Evolutionary conservation across 2,797 vertebrate species (phyloP), one percentile per base, ranked within the genome.

Genomic region (Champsocephalus gunnari): DNA sequence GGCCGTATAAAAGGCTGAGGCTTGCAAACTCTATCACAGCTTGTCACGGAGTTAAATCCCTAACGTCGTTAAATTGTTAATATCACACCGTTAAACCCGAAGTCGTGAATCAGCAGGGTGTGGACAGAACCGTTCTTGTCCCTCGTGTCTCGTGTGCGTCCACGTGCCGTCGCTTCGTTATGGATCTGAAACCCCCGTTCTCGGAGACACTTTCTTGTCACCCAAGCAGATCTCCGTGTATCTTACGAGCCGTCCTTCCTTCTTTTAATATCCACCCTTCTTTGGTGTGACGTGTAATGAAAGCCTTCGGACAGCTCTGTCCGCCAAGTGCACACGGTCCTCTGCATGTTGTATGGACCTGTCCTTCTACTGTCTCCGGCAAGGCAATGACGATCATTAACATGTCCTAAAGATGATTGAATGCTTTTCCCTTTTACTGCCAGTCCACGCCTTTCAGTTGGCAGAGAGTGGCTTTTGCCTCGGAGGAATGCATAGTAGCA

Each of bases 271-370:
- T n/a, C n/a, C n/a, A n/a, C n/a, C n/a, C n/a, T 55, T 50, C 43
- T 68, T 62, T 44, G 24, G 47, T 65, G 28, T 75, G 75, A 81
- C 71, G 81, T 61, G 68, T 59, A 53, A 24, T 65, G 61, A 47
- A 73, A 73, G 63, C 55, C 1, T 0, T 49, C 8, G 60, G 71
- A 61, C 73, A 66, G 67, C 58, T 80, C 66, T 67, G 74, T 66
- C 77, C 76, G 69, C 72, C 12, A 56, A 75, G 65, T 66, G 80
- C 75, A 75, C 64, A 74, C 66, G 74, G 80, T 57, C 65, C 49
- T 70, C 56, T 84, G 66, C 66, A 83, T 82, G 24, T 82, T 71
- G 82, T 85, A 87, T 79, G 41, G 17, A 45, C 32, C 72, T 69
- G 19, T 55, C 68, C 71, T 7, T n/a, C 19, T 13, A 47, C 28